Evolutionary conservation across 1,140 invertebrate genomes (phyloP), one percentile per base, ranked within the genome.

Genomic region (Stegodyphus dumicola): DNA sequence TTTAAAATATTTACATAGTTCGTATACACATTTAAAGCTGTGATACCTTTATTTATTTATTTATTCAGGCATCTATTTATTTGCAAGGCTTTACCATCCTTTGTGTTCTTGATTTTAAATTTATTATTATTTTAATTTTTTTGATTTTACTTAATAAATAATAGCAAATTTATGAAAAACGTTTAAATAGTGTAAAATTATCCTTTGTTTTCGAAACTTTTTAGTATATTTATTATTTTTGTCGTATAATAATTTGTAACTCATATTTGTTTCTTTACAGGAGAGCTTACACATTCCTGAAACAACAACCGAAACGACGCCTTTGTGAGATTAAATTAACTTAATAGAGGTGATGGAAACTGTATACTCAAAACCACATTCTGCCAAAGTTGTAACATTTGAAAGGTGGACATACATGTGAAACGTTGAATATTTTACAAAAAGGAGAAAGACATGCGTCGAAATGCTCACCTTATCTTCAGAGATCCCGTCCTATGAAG

Each of bases 251-350:
- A 60, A 10, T 15, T 60, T 5, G 56, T 60, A 60, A 10, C 66
- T n/a, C n/a, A n/a, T n/a, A n/a, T n/a, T n/a, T n/a, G n/a, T n/a
- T 60, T 9, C 13, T 52, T 86, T 86, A 18, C 17, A 86, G 84
- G 84, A 86, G 64, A 86, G 84, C 76, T 74, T 86, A 65, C 53
- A 86, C n/a, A 86, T 86, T 78, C 84, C 76, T 7, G 84, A 86
- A 86, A 86, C 84, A 7, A 86, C 75, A 65, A 86, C 84, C 71
- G 84, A 86, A 65, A 86, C 84, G n/a, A 86, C 84, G 48, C 84
- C 84, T 48, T 78, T 86, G 84, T 86, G 84, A 86, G 18, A 85
- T 7, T 6, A 11, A 79, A 11, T 18, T n/a, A 15, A 5, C n/a
- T 70, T 52, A 79, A 13, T 13, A 48, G 51, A 60, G 15, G 17